phyloP scores from a whole-genome alignment of 2,113 vertebrate genomes.

The Fregetta grallaria region DNA sequence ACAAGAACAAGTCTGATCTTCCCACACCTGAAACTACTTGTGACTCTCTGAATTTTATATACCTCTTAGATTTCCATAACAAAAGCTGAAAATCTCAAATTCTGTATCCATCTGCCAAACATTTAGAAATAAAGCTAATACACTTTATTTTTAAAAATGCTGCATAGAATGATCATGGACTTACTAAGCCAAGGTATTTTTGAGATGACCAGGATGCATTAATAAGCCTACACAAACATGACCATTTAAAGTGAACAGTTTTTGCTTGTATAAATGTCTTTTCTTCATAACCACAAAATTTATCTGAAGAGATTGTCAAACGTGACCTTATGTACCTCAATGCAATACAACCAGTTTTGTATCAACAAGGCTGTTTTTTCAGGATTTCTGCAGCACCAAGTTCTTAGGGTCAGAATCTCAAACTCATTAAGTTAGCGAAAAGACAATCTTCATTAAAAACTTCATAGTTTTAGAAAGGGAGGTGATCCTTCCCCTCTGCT shows the following conservation, averaged over 20 bases:
- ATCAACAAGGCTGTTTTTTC: neutral
- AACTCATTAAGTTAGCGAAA: neutral
- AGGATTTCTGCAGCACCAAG: neutral
- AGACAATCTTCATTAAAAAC: neutral
- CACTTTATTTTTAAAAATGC: neutral
- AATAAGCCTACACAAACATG: neutral
- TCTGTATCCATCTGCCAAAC: neutral
- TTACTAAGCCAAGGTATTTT: neutral
- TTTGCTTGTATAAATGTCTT: neutral
- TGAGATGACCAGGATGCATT: neutral
- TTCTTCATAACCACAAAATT: neutral
- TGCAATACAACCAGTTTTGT: neutral
- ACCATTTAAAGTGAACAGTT: neutral
- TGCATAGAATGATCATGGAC: neutral
- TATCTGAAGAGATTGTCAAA: neutral
- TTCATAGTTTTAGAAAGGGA: neutral
- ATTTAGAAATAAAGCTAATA: neutral
- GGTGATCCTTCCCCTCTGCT: neutral
- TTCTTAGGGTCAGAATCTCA: neutral
- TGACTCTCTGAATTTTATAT: neutral
- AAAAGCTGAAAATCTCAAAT: neutral
- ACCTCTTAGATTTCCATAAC: neutral
- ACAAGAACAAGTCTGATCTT: neutral
- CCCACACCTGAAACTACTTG: neutral
- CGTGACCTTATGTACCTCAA: neutral